phyloP scores from a whole-genome alignment of 2,888 invertebrate species.

The Ichneumon xanthorius region DNA sequence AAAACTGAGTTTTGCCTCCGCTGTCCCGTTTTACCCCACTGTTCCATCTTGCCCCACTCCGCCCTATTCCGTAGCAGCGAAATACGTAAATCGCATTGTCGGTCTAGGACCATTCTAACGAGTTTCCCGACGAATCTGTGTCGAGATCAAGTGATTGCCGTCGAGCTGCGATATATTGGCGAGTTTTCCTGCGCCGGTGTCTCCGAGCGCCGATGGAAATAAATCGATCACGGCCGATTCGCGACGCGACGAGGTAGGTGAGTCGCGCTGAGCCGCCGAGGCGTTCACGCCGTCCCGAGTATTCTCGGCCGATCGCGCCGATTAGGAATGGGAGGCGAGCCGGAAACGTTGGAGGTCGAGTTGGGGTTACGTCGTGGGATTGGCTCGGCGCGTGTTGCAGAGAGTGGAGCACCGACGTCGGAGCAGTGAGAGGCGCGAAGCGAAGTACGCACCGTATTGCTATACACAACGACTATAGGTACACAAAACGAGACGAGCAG shows the following conservation, averaged over 20 bases:
- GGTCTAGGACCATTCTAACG: not conserved
- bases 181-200: not conserved
- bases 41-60: not conserved
- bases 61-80: too few species aligned
- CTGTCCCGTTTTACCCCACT: too few species aligned
- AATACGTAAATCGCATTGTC: not conserved
- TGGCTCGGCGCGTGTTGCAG: slow-evolving; percentile 65
- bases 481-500: slow-evolving; percentile 39
- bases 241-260: slow-evolving; percentile 7
- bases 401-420: slow-evolving; percentile 33
- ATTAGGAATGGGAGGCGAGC: slow-evolving; percentile 68
- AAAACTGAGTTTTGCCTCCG: too few species aligned
- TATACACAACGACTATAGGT: slow-evolving; percentile 10
- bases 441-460: not conserved
- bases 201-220: slow-evolving; percentile 17
- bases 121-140: slow-evolving; percentile 2
- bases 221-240: slow-evolving; percentile 44
- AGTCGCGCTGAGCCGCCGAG: slow-evolving; percentile 10
- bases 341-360: slow-evolving; percentile 80
- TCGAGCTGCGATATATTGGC: slow-evolving; percentile 4
- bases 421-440: slow-evolving; percentile 70
- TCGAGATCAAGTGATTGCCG: not conserved
- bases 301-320: slow-evolving; percentile 53
- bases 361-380: slow-evolving; percentile 76
- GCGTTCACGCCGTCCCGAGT: slow-evolving; percentile 36